Evolutionary conservation across 1,140 invertebrate genomes (phyloP), one percentile per base, ranked within the genome.

Genomic region (Drosophila nikananu): DNA sequence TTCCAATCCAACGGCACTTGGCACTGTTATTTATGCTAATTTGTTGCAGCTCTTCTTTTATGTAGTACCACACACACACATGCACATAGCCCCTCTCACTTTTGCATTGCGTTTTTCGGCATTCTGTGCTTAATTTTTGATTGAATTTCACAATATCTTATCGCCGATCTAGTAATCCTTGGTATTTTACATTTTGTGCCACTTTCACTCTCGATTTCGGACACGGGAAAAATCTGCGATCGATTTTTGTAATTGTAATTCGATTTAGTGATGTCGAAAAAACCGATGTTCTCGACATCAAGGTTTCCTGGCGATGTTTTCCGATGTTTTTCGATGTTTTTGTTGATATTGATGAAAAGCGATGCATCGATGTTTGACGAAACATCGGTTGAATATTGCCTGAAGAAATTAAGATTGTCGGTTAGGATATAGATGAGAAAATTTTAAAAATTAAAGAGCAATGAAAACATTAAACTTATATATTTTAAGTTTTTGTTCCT

Each of bases 221-320:
- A 52, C 37, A 72, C 70, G 70, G 70, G 58, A 74, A 75, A 74
- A 75, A 63, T 74, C 71, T 62, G 72, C 72, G 72, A 75, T 75
- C 72, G 68, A 74, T 74, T 75, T 73, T 63, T 74, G 51, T 74
- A 75, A 74, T 55, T 55, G 54, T 72, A 74, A 75, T 75, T 74
- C 51, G n/a, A n/a, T n/a, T n/a, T n/a, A n/a, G n/a, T n/a, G n/a
- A n/a, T n/a, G n/a, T n/a, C n/a, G n/a, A n/a, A n/a, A n/a, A n/a
- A n/a, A n/a, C n/a, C n/a, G n/a, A n/a, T n/a, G n/a, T n/a, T n/a
- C n/a, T n/a, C n/a, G n/a, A n/a, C n/a, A n/a, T n/a, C n/a, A n/a
- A n/a, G n/a, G n/a, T n/a, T n/a, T n/a, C n/a, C n/a, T n/a, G n/a
- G n/a, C n/a, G n/a, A n/a, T n/a, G n/a, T n/a, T n/a, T n/a, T n/a